phyloP scores from a whole-genome alignment of 2,113 vertebrate species.

The Oceanites oceanicus region DNA sequence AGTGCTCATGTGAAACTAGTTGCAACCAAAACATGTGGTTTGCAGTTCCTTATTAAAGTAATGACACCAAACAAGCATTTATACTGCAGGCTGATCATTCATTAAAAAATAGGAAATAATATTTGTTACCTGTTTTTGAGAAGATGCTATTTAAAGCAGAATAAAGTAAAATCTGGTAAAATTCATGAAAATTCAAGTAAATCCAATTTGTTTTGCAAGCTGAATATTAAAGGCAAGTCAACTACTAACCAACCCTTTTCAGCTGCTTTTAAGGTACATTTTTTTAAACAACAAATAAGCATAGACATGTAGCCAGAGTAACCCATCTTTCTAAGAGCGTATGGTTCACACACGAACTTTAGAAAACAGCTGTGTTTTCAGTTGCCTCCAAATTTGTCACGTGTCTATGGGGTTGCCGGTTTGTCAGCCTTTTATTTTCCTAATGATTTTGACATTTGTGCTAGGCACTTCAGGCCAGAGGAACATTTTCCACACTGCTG shows the following conservation, averaged over 20 bases:
- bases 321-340: conserved; percentile 14
- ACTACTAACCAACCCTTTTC: neutral
- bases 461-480: conserved; percentile 12
- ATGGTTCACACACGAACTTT: conserved; percentile 1
- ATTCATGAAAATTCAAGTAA: neutral
- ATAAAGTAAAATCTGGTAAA: conserved; percentile 1
- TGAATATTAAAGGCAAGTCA: neutral
- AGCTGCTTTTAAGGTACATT: conserved; percentile 21
- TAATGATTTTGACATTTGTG: conserved; percentile 40
- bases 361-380: conserved; percentile 58
- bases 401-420: neutral
- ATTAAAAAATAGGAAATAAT: neutral
- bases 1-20: neutral
- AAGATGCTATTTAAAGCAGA: neutral
- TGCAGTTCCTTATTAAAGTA: conserved; percentile 23
- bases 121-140: neutral
- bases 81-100: neutral
- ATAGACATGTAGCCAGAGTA: neutral
- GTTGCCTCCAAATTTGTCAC: neutral
- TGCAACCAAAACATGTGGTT: neutral
- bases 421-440: conserved; percentile 8
- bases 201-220: neutral
- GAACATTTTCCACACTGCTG: neutral
- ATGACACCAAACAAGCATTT: neutral
- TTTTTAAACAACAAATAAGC: conserved; percentile 5